Evolutionary conservation across 2,113 vertebrate species (phyloP).

Genomic region (Todiramphus saurophagus): DNA sequence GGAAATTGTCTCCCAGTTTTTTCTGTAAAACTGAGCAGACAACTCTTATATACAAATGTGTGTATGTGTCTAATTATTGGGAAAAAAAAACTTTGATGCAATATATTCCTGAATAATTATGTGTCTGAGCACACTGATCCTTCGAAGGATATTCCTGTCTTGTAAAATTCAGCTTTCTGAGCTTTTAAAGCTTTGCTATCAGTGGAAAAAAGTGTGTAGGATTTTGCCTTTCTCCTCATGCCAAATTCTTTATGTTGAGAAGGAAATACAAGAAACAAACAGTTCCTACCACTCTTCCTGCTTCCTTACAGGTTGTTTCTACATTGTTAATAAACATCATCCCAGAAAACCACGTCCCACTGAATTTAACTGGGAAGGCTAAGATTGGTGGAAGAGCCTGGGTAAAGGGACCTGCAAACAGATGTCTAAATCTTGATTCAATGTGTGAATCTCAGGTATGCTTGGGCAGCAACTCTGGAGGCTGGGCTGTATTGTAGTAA

Average conservation of each 20-base stretch:
- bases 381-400: conserved; percentile 91
- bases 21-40: neutral
- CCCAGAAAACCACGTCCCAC: conserved; percentile 80
- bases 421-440: conserved; percentile 69
- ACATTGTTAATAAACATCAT: conserved; percentile 92
- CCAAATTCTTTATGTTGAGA: neutral
- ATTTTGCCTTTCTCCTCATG: neutral
- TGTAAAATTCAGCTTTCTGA: neutral
- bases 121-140: neutral
- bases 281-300: neutral
- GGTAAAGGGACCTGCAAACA: conserved; percentile 78
- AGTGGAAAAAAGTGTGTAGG: neutral
- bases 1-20: neutral
- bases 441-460: conserved; percentile 97
- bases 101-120: neutral
- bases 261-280: neutral
- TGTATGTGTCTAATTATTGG: neutral
- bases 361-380: conserved; percentile 88
- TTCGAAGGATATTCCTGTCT: neutral
- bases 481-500: neutral
- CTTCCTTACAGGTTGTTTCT: conserved; percentile 85
- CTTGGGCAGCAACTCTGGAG: neutral
- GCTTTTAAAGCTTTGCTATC: neutral
- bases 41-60: neutral
- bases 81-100: neutral